phyloP scores from a whole-genome alignment of 2,113 vertebrate species.

The Tretioscincus oriximinensis region DNA sequence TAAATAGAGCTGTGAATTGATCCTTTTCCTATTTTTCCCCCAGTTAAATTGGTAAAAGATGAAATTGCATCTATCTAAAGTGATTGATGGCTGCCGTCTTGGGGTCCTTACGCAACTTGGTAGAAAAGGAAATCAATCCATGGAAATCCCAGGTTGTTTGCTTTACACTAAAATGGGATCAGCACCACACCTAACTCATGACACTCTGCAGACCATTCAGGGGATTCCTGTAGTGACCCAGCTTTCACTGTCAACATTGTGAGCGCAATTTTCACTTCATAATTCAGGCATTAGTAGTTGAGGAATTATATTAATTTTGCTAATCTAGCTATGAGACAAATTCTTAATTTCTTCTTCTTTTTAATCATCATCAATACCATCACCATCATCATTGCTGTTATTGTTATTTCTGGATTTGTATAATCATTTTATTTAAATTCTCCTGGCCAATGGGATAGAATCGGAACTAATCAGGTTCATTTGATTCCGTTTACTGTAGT shows the following conservation, averaged over 20 bases:
- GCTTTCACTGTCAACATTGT: constrained; percentile 83
- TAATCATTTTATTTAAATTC: background rate
- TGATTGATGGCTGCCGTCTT: constrained; percentile 77
- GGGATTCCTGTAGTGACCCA: constrained; percentile 82
- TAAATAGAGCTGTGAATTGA: background rate
- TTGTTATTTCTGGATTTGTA: background rate
- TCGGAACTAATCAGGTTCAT: background rate
- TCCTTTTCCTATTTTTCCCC: background rate
- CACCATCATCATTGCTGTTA: too few relatives aligned
- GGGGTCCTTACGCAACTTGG: constrained; percentile 81
- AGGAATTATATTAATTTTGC: background rate
- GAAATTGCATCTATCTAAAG: constrained; percentile 79
- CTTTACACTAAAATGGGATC: constrained; percentile 87
- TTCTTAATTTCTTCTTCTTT: background rate
- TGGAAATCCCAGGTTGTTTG: constrained; percentile 88
- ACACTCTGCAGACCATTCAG: constrained; percentile 77
- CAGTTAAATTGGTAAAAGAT: constrained; percentile 60
- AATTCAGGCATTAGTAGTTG: background rate
- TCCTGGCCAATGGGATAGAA: background rate
- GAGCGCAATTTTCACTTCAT: constrained; percentile 51
- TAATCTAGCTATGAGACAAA: background rate
- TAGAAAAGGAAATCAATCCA: constrained; percentile 61
- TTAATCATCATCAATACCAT: too few relatives aligned
- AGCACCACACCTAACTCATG: constrained; percentile 88
- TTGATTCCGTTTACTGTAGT: background rate